These are phyloP conservation scores for Vanessa atalanta DNA, from an alignment of 1,140 invertebrate genomes.

Conservation along the genomic window DNA sequence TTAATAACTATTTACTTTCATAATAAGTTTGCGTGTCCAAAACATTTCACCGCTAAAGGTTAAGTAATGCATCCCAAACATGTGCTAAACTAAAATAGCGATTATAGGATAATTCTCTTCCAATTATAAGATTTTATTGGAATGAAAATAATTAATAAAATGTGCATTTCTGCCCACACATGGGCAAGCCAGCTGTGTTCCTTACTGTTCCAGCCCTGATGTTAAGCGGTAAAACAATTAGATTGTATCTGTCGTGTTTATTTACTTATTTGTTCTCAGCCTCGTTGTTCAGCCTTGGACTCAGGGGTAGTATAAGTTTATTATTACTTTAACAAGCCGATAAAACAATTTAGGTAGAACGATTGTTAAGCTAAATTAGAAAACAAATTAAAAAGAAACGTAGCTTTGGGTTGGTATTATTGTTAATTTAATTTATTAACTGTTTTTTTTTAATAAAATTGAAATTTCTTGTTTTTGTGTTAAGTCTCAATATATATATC, in stretches of 20 bases:
- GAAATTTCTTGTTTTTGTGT: too few relatives aligned
- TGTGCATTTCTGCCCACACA: neutral
- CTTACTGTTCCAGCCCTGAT: neutral
- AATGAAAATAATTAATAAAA: neutral
- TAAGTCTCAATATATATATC: too few relatives aligned
- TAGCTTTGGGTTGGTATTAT: too few relatives aligned
- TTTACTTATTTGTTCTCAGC: neutral
- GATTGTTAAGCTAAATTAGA: too few relatives aligned
- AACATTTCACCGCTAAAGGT: slow-evolving; percentile 5
- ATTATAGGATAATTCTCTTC: neutral
- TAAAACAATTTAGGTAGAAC: too few relatives aligned
- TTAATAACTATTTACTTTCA: neutral
- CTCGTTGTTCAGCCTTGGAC: neutral
- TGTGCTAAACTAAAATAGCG: neutral
- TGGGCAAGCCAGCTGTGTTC: slow-evolving; percentile 3
- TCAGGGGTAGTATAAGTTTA: too few relatives aligned
- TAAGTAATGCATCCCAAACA: neutral
- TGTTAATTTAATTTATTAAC: too few relatives aligned
- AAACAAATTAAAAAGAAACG: too few relatives aligned
- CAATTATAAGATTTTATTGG: neutral
- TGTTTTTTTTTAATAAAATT: too few relatives aligned
- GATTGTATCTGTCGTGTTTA: neutral
- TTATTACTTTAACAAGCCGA: too few relatives aligned
- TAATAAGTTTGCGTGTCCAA: slow-evolving; percentile 7
- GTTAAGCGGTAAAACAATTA: neutral